A percentile compares a stretch with the other conserved stretches of the same genome.
These are phyloP conservation scores for Xiphophorus hellerii DNA, from an alignment of 2,113 vertebrate species.

Conservation along the genomic window DNA sequence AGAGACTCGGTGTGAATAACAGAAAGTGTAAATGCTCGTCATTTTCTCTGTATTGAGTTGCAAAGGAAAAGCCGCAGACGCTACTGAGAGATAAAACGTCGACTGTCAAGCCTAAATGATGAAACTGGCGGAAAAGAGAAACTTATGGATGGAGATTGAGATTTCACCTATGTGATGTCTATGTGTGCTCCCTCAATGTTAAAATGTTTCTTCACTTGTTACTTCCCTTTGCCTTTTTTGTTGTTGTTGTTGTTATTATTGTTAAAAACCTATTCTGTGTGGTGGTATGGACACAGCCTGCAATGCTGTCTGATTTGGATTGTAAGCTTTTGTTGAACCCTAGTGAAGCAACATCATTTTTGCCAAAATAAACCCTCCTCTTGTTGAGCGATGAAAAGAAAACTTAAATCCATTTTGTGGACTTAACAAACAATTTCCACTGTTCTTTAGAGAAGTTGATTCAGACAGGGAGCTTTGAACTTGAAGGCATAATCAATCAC, in stretches of 20 bases:
- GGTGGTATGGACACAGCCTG: conserved; percentile 6
- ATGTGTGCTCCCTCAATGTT: conserved; percentile 27
- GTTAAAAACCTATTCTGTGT: conserved; percentile 19
- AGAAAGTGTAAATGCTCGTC: conserved; percentile 36
- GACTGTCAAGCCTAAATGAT: conserved; percentile 23
- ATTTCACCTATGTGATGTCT: conserved; percentile 31
- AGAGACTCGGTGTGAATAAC: conserved; percentile 39
- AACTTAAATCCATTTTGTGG: neutral
- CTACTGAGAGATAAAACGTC: conserved; percentile 26
- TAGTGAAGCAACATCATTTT: conserved; percentile 20
- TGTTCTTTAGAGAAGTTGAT: neutral
- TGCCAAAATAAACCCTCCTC: conserved; percentile 48
- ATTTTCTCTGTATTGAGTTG: conserved; percentile 33
- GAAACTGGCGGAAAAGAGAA: conserved; percentile 24
- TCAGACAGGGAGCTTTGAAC: neutral
- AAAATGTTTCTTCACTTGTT: conserved; percentile 33
- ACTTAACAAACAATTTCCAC: neutral
- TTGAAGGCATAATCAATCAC: neutral
- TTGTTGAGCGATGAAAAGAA: conserved; percentile 25
- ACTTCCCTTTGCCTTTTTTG: conserved; percentile 18
- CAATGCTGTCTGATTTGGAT: conserved; percentile 18
- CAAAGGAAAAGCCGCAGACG: conserved; percentile 23
- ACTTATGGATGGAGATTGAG: conserved; percentile 25
- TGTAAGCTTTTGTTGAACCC: conserved; percentile 44
- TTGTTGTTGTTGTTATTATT: too few relatives aligned